Percentiles rank a stretch among this genome's conserved stretches.
phyloP scores from a whole-genome alignment of 2,888 invertebrate species.

The Trimorus sp. region DNA sequence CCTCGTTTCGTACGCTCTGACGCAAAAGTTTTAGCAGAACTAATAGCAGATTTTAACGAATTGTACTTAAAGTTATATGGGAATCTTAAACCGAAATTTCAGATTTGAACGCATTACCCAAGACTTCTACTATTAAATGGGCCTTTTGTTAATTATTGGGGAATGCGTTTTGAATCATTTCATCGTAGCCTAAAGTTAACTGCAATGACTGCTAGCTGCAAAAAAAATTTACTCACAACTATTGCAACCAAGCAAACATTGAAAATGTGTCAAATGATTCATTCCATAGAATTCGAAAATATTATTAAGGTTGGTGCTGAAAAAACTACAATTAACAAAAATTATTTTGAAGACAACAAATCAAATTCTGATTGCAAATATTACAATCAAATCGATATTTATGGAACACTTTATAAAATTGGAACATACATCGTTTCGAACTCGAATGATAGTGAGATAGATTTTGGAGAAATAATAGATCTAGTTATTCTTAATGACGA shows the following conservation, averaged over 20 bases:
- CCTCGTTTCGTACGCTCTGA: conserved; percentile 3
- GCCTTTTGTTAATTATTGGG: background rate
- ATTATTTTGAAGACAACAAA: conserved; percentile 6
- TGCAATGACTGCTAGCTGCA: conserved; percentile 5
- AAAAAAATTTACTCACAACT: conserved; percentile 19
- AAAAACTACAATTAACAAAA: background rate
- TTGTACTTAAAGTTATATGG: conserved; percentile 17
- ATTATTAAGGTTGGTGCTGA: background rate
- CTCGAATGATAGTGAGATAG: conserved; percentile 1
- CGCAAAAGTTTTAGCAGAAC: background rate
- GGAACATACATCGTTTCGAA: conserved; percentile 14
- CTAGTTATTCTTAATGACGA: conserved; percentile 9
- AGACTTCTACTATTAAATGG: background rate
- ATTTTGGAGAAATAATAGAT: conserved; percentile 16
- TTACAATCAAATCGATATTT: conserved; percentile 1
- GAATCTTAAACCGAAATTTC: conserved; percentile 23
- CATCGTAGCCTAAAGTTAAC: conserved; percentile 8
- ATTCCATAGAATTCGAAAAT: conserved; percentile 6
- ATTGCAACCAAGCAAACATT: conserved; percentile 32
- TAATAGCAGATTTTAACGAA: conserved; percentile 2
- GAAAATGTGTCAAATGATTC: conserved; percentile 26
- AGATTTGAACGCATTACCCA: conserved; percentile 21
- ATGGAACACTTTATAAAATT: conserved; percentile 10
- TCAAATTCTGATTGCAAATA: conserved; percentile 4
- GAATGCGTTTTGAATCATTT: conserved; percentile 27